phyloP scores from a whole-genome alignment of 2,113 vertebrate species.

The Cryptoleucopteryx plumbea region DNA sequence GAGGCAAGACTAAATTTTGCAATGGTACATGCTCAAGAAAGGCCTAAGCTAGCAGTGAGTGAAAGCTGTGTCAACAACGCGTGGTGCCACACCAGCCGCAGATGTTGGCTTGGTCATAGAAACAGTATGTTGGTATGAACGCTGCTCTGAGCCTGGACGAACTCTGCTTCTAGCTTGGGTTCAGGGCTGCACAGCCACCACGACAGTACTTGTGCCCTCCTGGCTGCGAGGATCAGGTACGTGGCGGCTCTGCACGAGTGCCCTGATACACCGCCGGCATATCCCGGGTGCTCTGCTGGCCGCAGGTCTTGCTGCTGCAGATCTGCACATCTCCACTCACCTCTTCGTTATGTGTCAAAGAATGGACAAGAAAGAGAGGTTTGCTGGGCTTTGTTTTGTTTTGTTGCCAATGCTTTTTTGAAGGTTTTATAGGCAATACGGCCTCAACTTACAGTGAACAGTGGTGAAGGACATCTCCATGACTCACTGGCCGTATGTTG shows the following conservation, averaged over 20 bases:
- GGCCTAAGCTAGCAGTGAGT: neutral
- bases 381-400: neutral
- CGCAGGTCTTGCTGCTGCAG: neutral
- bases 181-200: neutral
- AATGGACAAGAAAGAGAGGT: neutral
- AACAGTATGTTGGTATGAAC: neutral
- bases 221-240: neutral
- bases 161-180: neutral
- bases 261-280: neutral
- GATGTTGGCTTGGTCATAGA: neutral
- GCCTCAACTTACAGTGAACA: neutral
- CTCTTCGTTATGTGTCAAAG: neutral
- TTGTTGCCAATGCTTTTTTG: neutral
- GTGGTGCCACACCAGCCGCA: fast-evolving
- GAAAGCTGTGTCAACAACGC: neutral
- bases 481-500: neutral
- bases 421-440: neutral
- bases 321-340: neutral
- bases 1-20: neutral
- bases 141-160: neutral
- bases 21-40: neutral
- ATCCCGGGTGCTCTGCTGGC: neutral
- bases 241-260: neutral
- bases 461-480: neutral
- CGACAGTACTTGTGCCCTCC: neutral